A percentile compares a stretch with the other conserved stretches of the same genome.
These are phyloP conservation scores for Plectrocnemia conspersa DNA, from an alignment of 1,140 invertebrate species.

Conservation along the genomic window DNA sequence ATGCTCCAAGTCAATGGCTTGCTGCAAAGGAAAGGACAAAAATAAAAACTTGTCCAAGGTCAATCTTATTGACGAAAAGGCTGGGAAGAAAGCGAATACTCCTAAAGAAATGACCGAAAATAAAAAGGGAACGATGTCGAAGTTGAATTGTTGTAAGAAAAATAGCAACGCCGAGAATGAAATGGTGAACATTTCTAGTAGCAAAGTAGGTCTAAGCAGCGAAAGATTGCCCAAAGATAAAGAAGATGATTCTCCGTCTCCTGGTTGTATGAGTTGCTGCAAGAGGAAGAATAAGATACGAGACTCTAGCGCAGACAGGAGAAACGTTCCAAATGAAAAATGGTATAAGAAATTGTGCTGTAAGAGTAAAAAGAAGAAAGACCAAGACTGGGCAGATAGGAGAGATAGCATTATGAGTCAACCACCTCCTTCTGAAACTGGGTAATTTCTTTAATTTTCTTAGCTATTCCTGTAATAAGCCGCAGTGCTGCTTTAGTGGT, in stretches of 20 bases:
- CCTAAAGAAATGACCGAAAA: constrained; percentile 23
- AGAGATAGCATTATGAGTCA: constrained; percentile 49
- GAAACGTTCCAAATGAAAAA: constrained; percentile 12
- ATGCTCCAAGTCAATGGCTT: constrained; percentile 39
- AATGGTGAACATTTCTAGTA: constrained; percentile 35
- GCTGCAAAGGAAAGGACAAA: constrained; percentile 33
- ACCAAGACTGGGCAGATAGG: constrained; percentile 37
- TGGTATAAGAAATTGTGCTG: constrained; percentile 36
- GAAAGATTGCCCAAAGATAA: constrained; percentile 8
- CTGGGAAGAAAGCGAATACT: constrained; percentile 20
- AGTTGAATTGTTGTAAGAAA: constrained; percentile 41
- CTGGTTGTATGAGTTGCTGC: constrained; percentile 24
- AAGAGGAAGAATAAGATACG: constrained; percentile 29
- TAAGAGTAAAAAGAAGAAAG: constrained; percentile 39
- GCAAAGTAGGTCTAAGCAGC: constrained; percentile 36
- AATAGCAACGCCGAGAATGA: constrained; percentile 39
- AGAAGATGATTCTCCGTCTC: not conserved
- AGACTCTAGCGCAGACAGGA: constrained; percentile 22
- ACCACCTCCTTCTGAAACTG: constrained; percentile 30
- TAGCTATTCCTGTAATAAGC: not conserved
- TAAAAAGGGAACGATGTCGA: constrained; percentile 37
- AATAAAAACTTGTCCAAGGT: constrained; percentile 37
- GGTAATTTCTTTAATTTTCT: not conserved
- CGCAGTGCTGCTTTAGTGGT: no score
- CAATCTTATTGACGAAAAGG: constrained; percentile 37